Conservation (phyloP, 1,140 invertebrate species). For the Apocrypta bakeri region DNA sequence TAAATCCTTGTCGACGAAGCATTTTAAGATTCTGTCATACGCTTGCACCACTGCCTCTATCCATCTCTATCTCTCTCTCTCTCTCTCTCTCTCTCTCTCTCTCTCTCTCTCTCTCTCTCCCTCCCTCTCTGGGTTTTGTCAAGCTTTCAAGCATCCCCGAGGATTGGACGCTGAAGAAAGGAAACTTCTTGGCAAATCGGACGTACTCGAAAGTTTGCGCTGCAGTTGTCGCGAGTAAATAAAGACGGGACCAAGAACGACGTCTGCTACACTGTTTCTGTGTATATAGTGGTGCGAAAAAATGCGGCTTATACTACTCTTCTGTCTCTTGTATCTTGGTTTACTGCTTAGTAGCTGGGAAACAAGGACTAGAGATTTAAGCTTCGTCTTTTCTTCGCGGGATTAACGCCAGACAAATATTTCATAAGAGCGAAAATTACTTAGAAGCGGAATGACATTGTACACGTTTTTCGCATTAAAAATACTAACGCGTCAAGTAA, state of each 20-base stretch:
- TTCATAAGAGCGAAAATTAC: neutral
- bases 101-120: neutral
- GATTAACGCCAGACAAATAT: neutral
- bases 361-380: neutral
- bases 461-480: neutral
- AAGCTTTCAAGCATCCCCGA: neutral
- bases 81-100: neutral
- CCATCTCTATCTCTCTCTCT: neutral
- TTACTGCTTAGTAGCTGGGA: neutral
- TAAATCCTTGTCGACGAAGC: neutral
- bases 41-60: neutral
- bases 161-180: neutral
- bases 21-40: neutral
- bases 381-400: neutral
- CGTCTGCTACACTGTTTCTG: neutral
- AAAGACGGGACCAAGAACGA: neutral
- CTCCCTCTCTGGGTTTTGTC: neutral
- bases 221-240: neutral
- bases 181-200: conserved; percentile 27
- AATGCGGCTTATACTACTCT: neutral
- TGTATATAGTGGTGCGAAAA: neutral
- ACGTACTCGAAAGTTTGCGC: neutral
- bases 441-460: neutral
- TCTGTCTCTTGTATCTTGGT: neutral
- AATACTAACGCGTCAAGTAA: too few species aligned